A percentile compares a stretch with the other conserved stretches of the same genome.
Evolutionary conservation across 1,140 invertebrate genomes (phyloP).

Genomic region (Drosophila tropicalis): DNA sequence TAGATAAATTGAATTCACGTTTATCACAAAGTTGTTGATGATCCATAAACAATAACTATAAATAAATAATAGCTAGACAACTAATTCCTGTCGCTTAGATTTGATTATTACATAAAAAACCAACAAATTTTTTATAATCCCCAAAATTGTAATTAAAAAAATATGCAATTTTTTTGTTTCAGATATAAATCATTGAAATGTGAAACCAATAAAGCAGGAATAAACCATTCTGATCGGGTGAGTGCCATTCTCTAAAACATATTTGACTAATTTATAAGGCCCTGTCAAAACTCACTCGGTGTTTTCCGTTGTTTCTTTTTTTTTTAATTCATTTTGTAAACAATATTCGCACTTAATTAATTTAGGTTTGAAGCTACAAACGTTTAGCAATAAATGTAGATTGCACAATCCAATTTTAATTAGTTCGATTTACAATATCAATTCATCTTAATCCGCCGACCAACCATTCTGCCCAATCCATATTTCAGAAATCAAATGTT

Average conservation of each 20-base stretch:
- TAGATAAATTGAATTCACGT: too few species aligned
- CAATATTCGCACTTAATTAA: conserved; percentile 10
- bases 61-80: too few species aligned
- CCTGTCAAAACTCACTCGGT: neutral
- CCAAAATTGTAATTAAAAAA: neutral
- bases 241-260: neutral
- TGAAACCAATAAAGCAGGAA: neutral
- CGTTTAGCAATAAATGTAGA: neutral
- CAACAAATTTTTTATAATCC: too few species aligned
- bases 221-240: neutral
- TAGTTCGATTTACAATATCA: conserved; percentile 2
- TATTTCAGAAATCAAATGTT: conserved; percentile 5
- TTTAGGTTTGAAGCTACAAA: neutral
- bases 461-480: neutral
- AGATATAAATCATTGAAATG: neutral
- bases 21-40: too few species aligned
- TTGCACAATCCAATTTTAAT: conserved; percentile 13
- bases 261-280: conserved; percentile 6
- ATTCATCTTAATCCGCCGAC: conserved; percentile 4
- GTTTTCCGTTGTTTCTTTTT: neutral
- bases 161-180: neutral
- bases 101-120: too few species aligned
- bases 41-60: too few species aligned
- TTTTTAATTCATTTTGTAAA: neutral
- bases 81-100: too few species aligned